Base-by-base conservation (phyloP, 2,113 vertebrate species). In the Tylochromis polylepis region DNA sequence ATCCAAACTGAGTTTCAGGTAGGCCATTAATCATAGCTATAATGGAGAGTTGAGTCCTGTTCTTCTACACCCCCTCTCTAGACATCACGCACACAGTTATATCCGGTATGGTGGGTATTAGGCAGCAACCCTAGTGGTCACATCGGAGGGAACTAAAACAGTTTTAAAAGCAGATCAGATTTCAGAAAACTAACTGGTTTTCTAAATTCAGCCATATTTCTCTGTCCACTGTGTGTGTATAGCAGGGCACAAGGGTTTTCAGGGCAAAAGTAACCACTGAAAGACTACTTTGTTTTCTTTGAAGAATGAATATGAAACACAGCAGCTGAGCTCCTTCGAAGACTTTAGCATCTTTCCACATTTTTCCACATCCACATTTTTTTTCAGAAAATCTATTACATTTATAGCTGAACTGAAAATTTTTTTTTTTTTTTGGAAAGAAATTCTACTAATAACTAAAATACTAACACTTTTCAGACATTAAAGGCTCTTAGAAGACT, bases 1-100 rank as follows among this genome's bases (percentile, higher is more conserved):
- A 55, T 82, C 88, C 80, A 36, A 89, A 85, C 85, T 53, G 82
- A 86, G 91, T 92, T 95, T 91, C 89, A 92, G 92, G 93, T 87
- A 88, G 86, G 90, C 85, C 82, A 92, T 94, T 93, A 87, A 94
- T 95, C 89, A 92, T 18, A 55, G 78, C 53, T 87, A 34, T 82
- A 93, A 93, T 91, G 82, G 83, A 89, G 85, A 82, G 81, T 87
- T 46, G 84, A 86, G 85, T 55, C n/a, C 82, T 43, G 49, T 38
- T 72, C 85, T 75, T 82, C 75, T 27, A 79, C 84, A 92, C 2
- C n/a, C 58, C 22, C 82, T 53, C 83, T 82, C 62, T 20, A 51
- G 67, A 67, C 70, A 90, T 22, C 55, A 83, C 58, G 75, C 78
- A 43, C 79, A 84, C 34, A 85, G 5, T 11, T 15, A 84, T 57